Percentiles rank a stretch among this genome's conserved stretches.
Conservation (phyloP, 2,888 invertebrate species). For the Stomorhina lunata region DNA sequence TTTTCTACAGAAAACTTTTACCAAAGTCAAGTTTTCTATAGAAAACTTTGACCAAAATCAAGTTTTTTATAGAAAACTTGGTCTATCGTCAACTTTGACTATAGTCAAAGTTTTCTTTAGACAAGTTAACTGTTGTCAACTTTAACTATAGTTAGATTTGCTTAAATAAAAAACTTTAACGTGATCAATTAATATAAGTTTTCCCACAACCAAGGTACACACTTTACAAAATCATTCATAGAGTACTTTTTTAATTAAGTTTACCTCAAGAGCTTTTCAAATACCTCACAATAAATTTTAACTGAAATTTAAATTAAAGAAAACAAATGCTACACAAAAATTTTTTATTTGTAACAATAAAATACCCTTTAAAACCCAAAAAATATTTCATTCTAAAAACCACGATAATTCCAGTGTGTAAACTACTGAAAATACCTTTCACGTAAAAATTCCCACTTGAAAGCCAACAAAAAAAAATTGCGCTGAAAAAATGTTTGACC, state of each 20-base stretch:
- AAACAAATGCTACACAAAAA: not conserved
- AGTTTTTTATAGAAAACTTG: too few relatives aligned
- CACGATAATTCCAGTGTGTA: not conserved
- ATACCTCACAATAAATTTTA: not conserved
- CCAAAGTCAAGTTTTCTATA: too few relatives aligned
- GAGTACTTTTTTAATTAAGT: conserved; percentile 25
- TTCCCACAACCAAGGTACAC: too few relatives aligned
- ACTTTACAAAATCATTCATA: too few relatives aligned
- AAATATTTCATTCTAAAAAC: not conserved
- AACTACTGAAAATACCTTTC: conserved; percentile 24
- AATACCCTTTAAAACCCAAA: conserved; percentile 3
- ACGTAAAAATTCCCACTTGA: conserved; percentile 15
- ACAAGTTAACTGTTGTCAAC: too few relatives aligned
- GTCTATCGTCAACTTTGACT: too few relatives aligned
- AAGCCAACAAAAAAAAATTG: not conserved
- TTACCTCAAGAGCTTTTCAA: conserved; percentile 1
- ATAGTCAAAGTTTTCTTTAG: too few relatives aligned
- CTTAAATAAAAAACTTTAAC: too few relatives aligned
- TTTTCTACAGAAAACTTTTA: too few relatives aligned
- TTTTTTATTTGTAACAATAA: not conserved
- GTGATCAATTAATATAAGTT: not conserved
- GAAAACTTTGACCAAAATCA: too few relatives aligned
- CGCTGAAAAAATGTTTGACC: conserved; percentile 2
- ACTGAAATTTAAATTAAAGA: not conserved
- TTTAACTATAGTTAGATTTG: too few relatives aligned